Conservation (phyloP, 2,797 vertebrate genomes). For the Xerus rutilus region DNA sequence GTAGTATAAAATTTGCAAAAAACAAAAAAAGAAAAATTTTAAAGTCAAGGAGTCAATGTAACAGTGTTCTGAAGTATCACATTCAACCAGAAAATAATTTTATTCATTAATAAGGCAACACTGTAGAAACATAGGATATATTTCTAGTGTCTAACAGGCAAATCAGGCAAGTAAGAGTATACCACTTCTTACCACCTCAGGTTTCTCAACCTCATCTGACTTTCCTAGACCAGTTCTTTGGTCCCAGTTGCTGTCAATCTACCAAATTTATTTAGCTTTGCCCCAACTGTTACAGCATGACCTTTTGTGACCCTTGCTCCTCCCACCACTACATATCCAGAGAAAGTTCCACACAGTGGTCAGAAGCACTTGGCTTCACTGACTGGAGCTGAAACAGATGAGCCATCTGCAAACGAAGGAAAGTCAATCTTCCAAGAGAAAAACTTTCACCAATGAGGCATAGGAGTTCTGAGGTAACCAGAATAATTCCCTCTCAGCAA, state of each 20-base stretch:
- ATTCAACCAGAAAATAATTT: background rate
- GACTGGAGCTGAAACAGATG: background rate
- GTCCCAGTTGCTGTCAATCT: background rate
- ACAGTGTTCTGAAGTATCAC: background rate
- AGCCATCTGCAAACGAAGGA: background rate
- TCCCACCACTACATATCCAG: background rate
- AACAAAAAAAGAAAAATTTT: background rate
- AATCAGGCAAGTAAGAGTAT: background rate
- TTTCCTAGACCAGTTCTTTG: background rate
- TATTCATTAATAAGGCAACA: background rate
- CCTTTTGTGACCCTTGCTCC: background rate
- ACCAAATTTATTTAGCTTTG: background rate
- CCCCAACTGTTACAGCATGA: background rate
- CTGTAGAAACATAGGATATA: background rate
- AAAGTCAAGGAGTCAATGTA: background rate
- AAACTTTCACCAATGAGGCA: background rate
- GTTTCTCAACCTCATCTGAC: background rate
- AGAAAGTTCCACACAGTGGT: background rate
- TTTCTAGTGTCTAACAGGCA: background rate
- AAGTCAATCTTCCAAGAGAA: background rate
- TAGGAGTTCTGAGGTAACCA: background rate
- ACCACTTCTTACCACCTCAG: background rate
- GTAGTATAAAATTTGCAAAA: background rate
- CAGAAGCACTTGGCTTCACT: background rate
- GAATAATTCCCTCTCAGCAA: background rate